Evolutionary conservation across 2,888 invertebrate species (phyloP), one percentile per base, ranked within the genome.

Genomic region (Erebia palarica): DNA sequence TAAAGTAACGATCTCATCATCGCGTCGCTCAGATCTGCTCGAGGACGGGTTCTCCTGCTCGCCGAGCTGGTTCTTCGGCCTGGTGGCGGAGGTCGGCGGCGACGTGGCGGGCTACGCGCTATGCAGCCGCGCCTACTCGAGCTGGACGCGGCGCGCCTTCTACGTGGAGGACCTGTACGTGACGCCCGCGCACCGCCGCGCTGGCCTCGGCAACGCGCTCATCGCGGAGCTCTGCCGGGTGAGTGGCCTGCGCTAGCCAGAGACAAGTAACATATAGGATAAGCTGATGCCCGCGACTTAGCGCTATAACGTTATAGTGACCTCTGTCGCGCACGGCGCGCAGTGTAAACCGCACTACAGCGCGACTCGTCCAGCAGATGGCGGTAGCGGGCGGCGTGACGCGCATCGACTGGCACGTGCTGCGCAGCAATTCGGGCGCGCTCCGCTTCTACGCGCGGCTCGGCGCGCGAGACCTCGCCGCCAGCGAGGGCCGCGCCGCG

Each of bases 91-190:
- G 59, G 76, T 64, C 77, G 86, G 74, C 78, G 87, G 70, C 77
- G 87, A 71, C 79, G 36, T 96, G 51, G 92, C 96, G 70, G 98
- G 97, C 1, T 97, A 96, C 86, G 95, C 96, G 36, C 85, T 98
- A 21, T 98, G 96, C 88, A 98, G 95, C 88, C 95, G 95, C 80
- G 95, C 95, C 66, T 98, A 97, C 91, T 97, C 97, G 1, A 97
- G 97, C 11, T 98, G 97, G 97, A 92, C 95, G 78, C 97, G 98
- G 10, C 96, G 95, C 86, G 94, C 95, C 11, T 92, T 97, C 77
- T 97, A 96, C 88, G 86, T 98, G 73, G 98, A 98, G 91, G 98
- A 98, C 89, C 85, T 98, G 71, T 98, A 96, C 89, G 96, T 98
- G 60, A 94, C 94, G 57, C 95, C 75, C 95, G 96, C 53, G 88